Conservation (phyloP, 2,797 vertebrate genomes). For the Austrolebias charrua region DNA sequence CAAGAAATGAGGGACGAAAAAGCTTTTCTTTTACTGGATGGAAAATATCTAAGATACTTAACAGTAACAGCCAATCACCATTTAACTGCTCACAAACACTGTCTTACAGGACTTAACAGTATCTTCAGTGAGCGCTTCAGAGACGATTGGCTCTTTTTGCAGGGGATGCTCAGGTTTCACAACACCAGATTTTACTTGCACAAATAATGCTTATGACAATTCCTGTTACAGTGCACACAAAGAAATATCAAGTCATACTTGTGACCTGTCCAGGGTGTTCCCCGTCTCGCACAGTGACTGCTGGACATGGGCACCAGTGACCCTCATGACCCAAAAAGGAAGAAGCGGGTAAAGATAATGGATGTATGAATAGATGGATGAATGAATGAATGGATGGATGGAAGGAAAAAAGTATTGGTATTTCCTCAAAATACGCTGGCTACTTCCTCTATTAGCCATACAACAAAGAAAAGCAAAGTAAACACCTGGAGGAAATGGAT, state of each 20-base stretch:
- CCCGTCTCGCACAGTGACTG: too few species aligned
- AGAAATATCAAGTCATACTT: constrained; percentile 26
- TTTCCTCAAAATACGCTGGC: constrained; percentile 26
- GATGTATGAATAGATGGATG: too few species aligned
- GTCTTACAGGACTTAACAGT: constrained; percentile 39
- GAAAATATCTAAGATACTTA: constrained; percentile 7
- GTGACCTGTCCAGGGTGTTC: not conserved
- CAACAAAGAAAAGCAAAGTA: constrained; percentile 36
- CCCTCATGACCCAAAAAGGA: too few species aligned
- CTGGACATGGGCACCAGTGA: too few species aligned
- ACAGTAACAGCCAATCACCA: constrained; percentile 20
- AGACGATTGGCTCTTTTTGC: constrained; percentile 42
- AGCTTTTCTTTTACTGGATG: constrained; percentile 16
- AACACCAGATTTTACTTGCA: constrained; percentile 50
- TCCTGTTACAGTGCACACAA: constrained; percentile 30
- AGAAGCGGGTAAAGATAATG: too few species aligned
- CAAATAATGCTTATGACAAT: constrained; percentile 54
- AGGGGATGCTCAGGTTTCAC: constrained; percentile 55
- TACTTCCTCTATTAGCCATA: constrained; percentile 51
- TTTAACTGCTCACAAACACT: constrained; percentile 13
- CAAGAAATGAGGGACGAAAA: constrained; percentile 32
- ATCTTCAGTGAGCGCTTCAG: constrained; percentile 42
- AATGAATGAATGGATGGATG: too few species aligned
- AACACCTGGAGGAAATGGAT: constrained; percentile 19
- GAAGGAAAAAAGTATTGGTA: constrained; percentile 1